Evolutionary conservation across 2,888 invertebrate species (phyloP).

Genomic region (Metopia argyrocephala): DNA sequence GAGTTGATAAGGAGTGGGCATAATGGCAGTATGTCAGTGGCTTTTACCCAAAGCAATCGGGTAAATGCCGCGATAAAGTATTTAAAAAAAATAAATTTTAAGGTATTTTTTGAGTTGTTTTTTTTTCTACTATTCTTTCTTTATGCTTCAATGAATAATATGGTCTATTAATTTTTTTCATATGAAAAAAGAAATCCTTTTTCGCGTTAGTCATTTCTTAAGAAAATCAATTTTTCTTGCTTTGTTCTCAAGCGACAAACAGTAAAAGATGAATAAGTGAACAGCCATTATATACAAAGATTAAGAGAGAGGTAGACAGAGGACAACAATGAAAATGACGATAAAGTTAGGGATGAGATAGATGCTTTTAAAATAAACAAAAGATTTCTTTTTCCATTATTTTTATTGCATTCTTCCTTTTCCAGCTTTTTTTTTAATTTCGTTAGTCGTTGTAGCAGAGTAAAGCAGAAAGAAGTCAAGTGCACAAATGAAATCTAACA

Average conservation of each 20-base stretch:
- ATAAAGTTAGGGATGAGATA: background rate
- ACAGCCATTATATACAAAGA: background rate
- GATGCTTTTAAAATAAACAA: slow-evolving; percentile 44
- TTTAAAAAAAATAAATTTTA: slow-evolving; percentile 40
- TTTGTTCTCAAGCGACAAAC: slow-evolving; percentile 59
- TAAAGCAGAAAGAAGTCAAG: slow-evolving; percentile 52
- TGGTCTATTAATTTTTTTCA: slow-evolving; percentile 33
- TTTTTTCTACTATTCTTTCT: slow-evolving; percentile 10
- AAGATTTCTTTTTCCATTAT: slow-evolving; percentile 15
- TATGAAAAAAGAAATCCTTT: too few relatives aligned
- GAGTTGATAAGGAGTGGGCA: too few relatives aligned
- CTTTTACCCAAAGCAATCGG: slow-evolving; percentile 56
- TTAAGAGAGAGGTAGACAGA: too few relatives aligned
- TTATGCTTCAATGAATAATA: slow-evolving; percentile 59
- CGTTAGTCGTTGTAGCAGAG: too few relatives aligned
- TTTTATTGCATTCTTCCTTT: background rate
- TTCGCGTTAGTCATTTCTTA: slow-evolving; percentile 49
- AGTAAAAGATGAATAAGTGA: slow-evolving; percentile 20
- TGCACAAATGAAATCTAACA: slow-evolving; percentile 55
- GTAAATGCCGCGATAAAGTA: slow-evolving; percentile 23
- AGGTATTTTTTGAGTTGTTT: slow-evolving; percentile 24
- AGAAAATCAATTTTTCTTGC: slow-evolving; percentile 62
- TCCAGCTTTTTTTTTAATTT: background rate
- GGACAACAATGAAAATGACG: too few relatives aligned
- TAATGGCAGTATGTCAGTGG: too few relatives aligned